Evolutionary conservation across 2,888 invertebrate genomes (phyloP).

Genomic region (Clitarchus hookeri): DNA sequence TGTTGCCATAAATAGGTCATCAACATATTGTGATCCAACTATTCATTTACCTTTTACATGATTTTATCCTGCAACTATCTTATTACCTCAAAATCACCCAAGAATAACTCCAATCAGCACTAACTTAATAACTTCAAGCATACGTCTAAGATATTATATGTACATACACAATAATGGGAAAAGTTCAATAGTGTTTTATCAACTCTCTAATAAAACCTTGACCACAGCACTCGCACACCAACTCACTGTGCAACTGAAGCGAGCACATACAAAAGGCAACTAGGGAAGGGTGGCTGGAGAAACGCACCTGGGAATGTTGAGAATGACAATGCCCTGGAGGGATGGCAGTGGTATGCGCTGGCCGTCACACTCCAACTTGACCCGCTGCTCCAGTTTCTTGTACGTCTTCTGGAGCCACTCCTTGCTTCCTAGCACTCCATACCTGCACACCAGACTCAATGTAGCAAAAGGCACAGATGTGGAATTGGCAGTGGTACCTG

Average conservation of each 20-base stretch:
- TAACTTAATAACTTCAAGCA: too few relatives aligned
- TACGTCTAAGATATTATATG: too few relatives aligned
- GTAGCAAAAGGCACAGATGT: too few relatives aligned
- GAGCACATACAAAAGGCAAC: background rate
- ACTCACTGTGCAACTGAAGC: too few relatives aligned
- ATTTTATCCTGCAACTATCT: too few relatives aligned
- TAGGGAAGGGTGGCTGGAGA: background rate
- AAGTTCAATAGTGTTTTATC: too few relatives aligned
- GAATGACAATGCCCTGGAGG: conserved; percentile 93
- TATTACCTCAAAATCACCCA: too few relatives aligned
- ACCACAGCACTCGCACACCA: too few relatives aligned
- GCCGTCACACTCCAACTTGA: conserved; percentile 95
- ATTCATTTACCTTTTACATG: background rate
- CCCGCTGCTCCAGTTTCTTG: conserved; percentile 93
- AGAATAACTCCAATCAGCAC: too few relatives aligned
- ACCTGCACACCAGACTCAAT: conserved; percentile 48
- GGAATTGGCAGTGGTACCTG: too few relatives aligned
- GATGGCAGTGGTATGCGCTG: conserved; percentile 94
- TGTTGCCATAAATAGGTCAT: conserved; percentile 52
- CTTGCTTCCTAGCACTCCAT: conserved; percentile 79
- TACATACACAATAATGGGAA: too few relatives aligned
- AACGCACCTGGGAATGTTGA: conserved; percentile 86
- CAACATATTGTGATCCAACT: background rate
- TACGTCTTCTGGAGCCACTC: conserved; percentile 88
- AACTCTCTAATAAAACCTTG: too few relatives aligned